Evolutionary conservation across 2,113 vertebrate species (phyloP).

Genomic region (Ochotona princeps): DNA sequence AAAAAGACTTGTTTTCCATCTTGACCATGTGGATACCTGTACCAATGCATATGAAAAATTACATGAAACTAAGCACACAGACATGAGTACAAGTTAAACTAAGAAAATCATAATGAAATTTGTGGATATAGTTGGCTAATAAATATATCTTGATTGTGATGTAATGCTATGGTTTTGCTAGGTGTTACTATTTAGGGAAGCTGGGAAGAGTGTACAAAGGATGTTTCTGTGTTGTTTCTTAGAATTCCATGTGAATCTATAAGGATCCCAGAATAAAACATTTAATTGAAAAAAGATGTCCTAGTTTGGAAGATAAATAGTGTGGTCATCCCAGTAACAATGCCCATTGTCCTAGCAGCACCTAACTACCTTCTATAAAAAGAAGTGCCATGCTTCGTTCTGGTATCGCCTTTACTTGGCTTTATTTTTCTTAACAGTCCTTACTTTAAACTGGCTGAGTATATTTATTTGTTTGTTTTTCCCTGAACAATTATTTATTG

Average conservation of each 20-base stretch:
- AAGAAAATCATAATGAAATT: not conserved
- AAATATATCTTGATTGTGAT: not conserved
- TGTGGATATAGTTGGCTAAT: not conserved
- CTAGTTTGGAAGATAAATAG: constrained; percentile 1
- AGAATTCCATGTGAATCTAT: not conserved
- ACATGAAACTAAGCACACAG: not conserved
- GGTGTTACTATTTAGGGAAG: not conserved
- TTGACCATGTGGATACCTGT: not conserved
- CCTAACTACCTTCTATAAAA: not conserved
- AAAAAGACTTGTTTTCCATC: not conserved
- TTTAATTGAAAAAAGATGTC: not conserved
- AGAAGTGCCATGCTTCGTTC: not conserved
- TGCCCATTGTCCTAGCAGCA: not conserved
- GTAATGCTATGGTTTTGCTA: not conserved
- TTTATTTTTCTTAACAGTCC: constrained; percentile 2
- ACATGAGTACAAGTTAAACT: not conserved
- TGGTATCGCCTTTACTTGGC: not conserved
- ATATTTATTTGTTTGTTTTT: not conserved
- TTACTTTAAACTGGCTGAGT: not conserved
- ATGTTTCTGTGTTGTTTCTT: not conserved
- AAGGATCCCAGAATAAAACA: not conserved
- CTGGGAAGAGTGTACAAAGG: not conserved
- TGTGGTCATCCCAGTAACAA: not conserved
- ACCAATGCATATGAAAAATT: not conserved
- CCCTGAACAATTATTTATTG: constrained; percentile 24